Base-by-base conservation (phyloP, 2,113 vertebrate genomes). In the Nicator chloris region DNA sequence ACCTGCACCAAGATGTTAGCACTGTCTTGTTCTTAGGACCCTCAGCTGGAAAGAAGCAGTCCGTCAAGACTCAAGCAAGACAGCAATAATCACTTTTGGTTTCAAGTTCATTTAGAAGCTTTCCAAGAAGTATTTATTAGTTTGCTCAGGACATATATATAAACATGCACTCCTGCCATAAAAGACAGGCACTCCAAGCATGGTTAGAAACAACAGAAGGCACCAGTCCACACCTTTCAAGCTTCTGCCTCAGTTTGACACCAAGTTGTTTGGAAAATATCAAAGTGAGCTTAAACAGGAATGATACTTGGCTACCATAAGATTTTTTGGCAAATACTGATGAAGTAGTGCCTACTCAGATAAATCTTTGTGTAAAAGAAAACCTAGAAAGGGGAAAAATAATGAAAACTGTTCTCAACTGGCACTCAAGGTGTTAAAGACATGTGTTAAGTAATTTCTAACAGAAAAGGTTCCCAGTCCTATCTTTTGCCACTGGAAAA, bases 101-200 rank as follows among this genome's bases (percentile, higher is more conserved):
- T 75, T 89, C 51, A 63, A 89, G 30, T 51, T 94, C 13, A 82
- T 94, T 90, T 76, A 73, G 71, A 88, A 94, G 90, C 26, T 82
- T 69, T 70, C 27, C 26, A 90, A 77, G 9, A 65, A 27, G 90
- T 51, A 66, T 19, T 90, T 65, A 54, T 86, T 94, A 79, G 85
- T 79, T 90, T 82, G 42, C 33, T 73, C 45, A 37, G 51, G 44
- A 78, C 9, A 53, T 37, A 63, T 13, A 33, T 20, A 66, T 39
- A 78, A 79, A 68, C 72, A 87, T 72, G 91, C 81, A 35, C 68
- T 82, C 39, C 42, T 17, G 37, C 23, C 63, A 88, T 66, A 51
- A 71, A 82, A 88, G 82, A 72, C 9, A 69, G 50, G 20, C 30
- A 50, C 33, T 53, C 16, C 14, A 76, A 90, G 70, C 68, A 47